Evolutionary conservation across 1,140 invertebrate genomes (phyloP).

Genomic region (Monomorium pharaonis): DNA sequence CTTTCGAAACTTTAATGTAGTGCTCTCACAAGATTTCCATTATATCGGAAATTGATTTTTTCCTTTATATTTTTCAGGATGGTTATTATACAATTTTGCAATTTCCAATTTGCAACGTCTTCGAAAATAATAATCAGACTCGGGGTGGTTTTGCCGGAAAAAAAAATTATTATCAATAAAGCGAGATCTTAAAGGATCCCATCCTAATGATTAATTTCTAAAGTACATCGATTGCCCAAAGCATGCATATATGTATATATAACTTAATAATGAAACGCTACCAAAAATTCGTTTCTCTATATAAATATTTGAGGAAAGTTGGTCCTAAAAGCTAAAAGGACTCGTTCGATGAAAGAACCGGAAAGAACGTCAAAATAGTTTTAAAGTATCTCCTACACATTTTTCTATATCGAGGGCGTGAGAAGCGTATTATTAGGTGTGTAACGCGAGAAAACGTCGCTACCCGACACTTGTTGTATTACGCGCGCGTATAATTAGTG

Average conservation of each 20-base stretch:
- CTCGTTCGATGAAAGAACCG: background rate
- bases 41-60: background rate
- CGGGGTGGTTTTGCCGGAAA: background rate
- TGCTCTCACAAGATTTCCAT: background rate
- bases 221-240: background rate
- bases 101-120: background rate
- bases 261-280: background rate
- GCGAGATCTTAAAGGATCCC: background rate
- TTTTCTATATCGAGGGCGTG: background rate
- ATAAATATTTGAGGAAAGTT: background rate
- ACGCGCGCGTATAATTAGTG: conserved; percentile 3
- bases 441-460: background rate
- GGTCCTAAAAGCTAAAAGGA: background rate
- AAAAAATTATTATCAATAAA: background rate
- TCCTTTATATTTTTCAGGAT: background rate
- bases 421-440: background rate
- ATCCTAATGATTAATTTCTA: background rate
- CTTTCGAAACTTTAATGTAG: background rate
- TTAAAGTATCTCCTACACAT: background rate
- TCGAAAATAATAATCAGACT: background rate
- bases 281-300: background rate
- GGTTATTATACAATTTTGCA: background rate
- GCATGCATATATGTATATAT: background rate
- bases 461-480: background rate
- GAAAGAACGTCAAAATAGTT: background rate